Evolutionary conservation across 1,140 invertebrate genomes (phyloP), one percentile per base, ranked within the genome.

Genomic region (Oscheius sp.): DNA sequence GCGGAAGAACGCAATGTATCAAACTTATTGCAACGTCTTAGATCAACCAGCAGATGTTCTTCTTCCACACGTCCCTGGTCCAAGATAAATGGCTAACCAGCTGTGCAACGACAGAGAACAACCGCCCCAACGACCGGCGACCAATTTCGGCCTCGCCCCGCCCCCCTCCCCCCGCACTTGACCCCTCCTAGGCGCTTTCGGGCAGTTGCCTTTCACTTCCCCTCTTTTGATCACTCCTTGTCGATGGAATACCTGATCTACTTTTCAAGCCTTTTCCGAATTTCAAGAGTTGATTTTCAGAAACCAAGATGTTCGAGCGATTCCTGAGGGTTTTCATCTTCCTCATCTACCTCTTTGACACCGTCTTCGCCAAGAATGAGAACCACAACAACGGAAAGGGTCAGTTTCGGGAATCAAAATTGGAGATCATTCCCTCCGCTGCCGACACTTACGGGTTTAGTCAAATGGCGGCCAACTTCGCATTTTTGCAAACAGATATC

Each of bases 381-480:
- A 32, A 58, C 32, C 67, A 68, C 45, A 68, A 68, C 31, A 68
- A 68, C 13, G 67, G 67, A 68, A 68, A 46, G 32, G 67, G 67
- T 68, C 10, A 42, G 67, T 59, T 1, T 36, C n/a, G n/a, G n/a
- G n/a, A n/a, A n/a, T n/a, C n/a, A n/a, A n/a, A n/a, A n/a, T n/a
- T n/a, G n/a, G n/a, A n/a, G n/a, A n/a, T n/a, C n/a, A n/a, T n/a
- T n/a, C n/a, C n/a, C n/a, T n/a, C n/a, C n/a, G n/a, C n/a, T n/a
- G n/a, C n/a, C n/a, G n/a, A n/a, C n/a, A n/a, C n/a, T n/a, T n/a
- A n/a, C n/a, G n/a, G n/a, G n/a, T n/a, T n/a, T n/a, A n/a, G n/a
- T n/a, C n/a, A n/a, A n/a, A n/a, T n/a, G n/a, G n/a, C n/a, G n/a
- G n/a, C n/a, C n/a, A n/a, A n/a, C n/a, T n/a, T n/a, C n/a, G n/a